Evolutionary conservation across 2,888 invertebrate genomes (phyloP).

Genomic region (Orthosia cruda): DNA sequence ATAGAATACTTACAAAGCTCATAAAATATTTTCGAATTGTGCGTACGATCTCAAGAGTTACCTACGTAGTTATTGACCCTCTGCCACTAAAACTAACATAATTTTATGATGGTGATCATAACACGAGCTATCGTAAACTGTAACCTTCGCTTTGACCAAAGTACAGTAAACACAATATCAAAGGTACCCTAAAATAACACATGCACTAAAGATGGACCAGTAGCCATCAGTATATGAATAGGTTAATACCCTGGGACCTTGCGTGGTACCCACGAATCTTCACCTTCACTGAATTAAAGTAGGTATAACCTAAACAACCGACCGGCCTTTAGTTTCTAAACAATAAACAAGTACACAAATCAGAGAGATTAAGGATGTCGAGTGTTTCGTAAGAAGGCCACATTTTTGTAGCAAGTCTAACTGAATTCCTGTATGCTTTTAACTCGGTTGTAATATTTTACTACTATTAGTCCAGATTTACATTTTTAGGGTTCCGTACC

Average conservation of each 20-base stretch:
- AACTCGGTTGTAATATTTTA: constrained; percentile 52
- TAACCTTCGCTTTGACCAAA: constrained; percentile 72
- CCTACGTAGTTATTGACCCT: constrained; percentile 20
- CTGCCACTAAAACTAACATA: constrained; percentile 28
- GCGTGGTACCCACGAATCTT: constrained; percentile 74
- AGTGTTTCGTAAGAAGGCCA: constrained; percentile 72
- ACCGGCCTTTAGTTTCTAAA: constrained; percentile 81
- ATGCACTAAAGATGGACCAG: constrained; percentile 41
- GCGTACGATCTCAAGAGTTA: constrained; percentile 17
- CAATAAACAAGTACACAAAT: constrained; percentile 81
- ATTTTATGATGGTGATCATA: constrained; percentile 38
- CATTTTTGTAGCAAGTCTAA: constrained; percentile 59
- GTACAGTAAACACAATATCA: constrained; percentile 52
- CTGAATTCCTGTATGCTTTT: constrained; percentile 39
- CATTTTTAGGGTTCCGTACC: too few relatives aligned
- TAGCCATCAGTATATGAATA: constrained; percentile 63
- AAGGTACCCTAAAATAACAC: constrained; percentile 69
- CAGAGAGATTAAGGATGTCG: constrained; percentile 78
- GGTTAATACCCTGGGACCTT: constrained; percentile 79
- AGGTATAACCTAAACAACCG: constrained; percentile 72
- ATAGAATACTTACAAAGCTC: constrained; percentile 4
- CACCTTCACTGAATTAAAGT: constrained; percentile 81
- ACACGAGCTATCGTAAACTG: constrained; percentile 60
- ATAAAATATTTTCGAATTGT: constrained; percentile 25
- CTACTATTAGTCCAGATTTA: constrained; percentile 30